A percentile compares a stretch with the other conserved stretches of the same genome.
Evolutionary conservation across 2,888 invertebrate genomes (phyloP).

Genomic region (Dasypolia templi): DNA sequence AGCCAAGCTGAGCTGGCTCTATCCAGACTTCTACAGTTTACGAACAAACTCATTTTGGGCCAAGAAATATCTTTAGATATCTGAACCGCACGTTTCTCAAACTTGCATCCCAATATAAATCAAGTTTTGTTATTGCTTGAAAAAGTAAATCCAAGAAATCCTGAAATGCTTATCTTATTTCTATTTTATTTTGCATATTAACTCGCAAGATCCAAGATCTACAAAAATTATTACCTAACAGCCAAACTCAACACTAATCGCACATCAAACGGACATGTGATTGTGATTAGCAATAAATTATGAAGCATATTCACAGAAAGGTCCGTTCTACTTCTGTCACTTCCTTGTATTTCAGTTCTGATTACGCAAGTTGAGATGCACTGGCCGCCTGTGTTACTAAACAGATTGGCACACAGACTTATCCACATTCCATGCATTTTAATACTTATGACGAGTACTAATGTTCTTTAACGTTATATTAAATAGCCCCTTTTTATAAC

Average conservation of each 20-base stretch:
- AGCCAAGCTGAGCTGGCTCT: too few species aligned
- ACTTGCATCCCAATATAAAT: not conserved
- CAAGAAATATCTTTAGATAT: not conserved
- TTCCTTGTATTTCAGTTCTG: conserved; percentile 76
- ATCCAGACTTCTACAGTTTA: not conserved
- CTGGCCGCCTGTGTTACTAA: conserved; percentile 74
- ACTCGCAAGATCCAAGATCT: not conserved
- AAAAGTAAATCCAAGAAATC: not conserved
- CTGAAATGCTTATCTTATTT: not conserved
- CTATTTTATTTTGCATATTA: too few species aligned
- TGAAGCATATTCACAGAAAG: conserved; percentile 62
- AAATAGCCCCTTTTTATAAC: conserved; percentile 29
- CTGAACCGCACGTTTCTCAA: not conserved
- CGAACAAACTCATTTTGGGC: not conserved
- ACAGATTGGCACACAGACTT: conserved; percentile 74
- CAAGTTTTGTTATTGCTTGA: too few species aligned
- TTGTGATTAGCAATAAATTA: conserved; percentile 38
- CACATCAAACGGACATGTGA: conserved; percentile 20
- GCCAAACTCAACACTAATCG: conserved; percentile 16
- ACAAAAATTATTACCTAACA: not conserved
- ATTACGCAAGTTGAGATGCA: conserved; percentile 79
- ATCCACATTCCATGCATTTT: conserved; percentile 70
- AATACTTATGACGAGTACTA: conserved; percentile 50
- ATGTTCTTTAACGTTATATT: conserved; percentile 42
- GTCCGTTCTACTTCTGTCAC: conserved; percentile 65